These are phyloP conservation scores for Phrynosoma platyrhinos DNA, from an alignment of 2,113 vertebrate species.

Conservation along the genomic window DNA sequence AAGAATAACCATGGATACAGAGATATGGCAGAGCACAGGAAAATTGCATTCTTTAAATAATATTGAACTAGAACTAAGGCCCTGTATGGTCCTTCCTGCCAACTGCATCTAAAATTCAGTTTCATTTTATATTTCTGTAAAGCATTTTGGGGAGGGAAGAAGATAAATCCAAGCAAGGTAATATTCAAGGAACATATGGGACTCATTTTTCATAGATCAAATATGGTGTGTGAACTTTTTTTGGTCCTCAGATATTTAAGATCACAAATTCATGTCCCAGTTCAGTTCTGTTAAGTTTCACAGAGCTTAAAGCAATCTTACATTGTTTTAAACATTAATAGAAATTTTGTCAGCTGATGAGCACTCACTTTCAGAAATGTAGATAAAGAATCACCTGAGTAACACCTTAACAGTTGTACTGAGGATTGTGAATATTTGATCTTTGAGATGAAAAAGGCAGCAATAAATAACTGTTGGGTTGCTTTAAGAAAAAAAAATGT, in stretches of 20 bases:
- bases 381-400: not conserved
- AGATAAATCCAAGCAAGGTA: not conserved
- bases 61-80: not conserved
- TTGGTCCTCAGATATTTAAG: not conserved
- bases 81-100: not conserved
- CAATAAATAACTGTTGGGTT: not conserved
- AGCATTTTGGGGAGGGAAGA: not conserved
- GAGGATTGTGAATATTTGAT: not conserved
- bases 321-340: not conserved
- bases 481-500: not conserved
- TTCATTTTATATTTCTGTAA: not conserved
- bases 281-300: not conserved
- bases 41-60: not conserved
- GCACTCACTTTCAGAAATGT: not conserved
- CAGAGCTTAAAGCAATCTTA: not conserved
- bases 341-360: not conserved
- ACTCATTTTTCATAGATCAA: not conserved
- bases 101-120: not conserved
- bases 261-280: not conserved
- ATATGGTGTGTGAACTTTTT: not conserved
- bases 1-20: not conserved
- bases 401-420: not conserved
- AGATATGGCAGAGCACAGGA: not conserved
- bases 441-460: not conserved
- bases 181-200: not conserved